Evolutionary conservation across 2,888 invertebrate species (phyloP).

Genomic region (Caenorhabditis drosophilae): DNA sequence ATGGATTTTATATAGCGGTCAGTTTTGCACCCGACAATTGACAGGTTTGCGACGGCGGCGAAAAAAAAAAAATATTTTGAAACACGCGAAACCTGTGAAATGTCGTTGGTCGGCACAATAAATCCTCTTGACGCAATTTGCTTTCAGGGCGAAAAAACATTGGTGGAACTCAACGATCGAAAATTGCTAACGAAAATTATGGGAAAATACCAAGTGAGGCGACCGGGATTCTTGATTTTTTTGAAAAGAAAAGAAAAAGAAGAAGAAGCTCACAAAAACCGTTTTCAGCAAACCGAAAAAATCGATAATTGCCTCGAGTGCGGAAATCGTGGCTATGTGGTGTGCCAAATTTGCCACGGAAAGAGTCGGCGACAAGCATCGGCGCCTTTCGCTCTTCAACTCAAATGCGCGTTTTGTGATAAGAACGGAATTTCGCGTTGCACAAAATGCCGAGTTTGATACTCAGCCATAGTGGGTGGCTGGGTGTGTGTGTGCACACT

Average conservation of each 20-base stretch:
- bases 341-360: conserved; percentile 26
- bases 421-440: conserved; percentile 24
- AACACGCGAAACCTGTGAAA: no score
- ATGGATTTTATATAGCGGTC: conserved; percentile 27
- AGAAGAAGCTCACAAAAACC: no score
- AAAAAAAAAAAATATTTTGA: no score
- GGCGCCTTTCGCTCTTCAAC: conserved; percentile 6
- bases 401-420: conserved; percentile 25
- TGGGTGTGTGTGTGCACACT: no score
- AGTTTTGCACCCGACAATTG: no score
- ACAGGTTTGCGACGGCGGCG: no score
- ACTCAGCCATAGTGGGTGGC: no score
- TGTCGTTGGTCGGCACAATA: no score
- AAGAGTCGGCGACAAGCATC: conserved; percentile 19
- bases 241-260: not conserved
- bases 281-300: no score
- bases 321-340: conserved; percentile 26
- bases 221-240: not conserved
- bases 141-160: conserved; percentile 17
- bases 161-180: conserved; percentile 18
- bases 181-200: conserved; percentile 10
- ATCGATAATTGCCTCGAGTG: conserved; percentile 19
- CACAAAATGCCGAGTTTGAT: no score
- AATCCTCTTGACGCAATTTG: no score
- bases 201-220: conserved; percentile 11